phyloP scores from a whole-genome alignment of 2,797 vertebrate genomes.

The Tolypeutes matacus region DNA sequence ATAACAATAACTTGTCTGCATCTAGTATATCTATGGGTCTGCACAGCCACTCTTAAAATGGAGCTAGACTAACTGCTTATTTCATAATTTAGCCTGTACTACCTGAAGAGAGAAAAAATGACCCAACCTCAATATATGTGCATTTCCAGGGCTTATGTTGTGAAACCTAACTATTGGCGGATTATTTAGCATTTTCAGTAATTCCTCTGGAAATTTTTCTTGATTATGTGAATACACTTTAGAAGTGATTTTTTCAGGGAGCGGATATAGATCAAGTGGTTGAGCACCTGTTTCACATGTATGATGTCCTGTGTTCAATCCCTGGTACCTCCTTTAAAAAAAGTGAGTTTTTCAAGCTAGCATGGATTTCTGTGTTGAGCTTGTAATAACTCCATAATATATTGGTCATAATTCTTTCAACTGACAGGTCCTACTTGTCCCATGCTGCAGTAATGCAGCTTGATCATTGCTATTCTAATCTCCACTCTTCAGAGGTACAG shows the following conservation, averaged over 20 bases:
- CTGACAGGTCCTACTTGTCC: background rate
- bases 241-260: too few relatives aligned
- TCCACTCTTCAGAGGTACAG: background rate
- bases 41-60: background rate
- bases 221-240: slow-evolving; percentile 34
- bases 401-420: background rate
- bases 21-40: background rate
- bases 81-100: slow-evolving; percentile 20
- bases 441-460: background rate
- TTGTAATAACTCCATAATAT: background rate
- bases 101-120: slow-evolving; percentile 39
- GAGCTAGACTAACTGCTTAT: background rate
- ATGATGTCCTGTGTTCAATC: too few relatives aligned
- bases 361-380: slow-evolving; percentile 17
- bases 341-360: background rate
- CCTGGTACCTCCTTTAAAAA: too few relatives aligned
- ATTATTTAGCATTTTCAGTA: background rate
- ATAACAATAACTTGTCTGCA: slow-evolving; percentile 35
- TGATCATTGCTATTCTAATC: background rate
- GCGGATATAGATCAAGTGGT: too few relatives aligned
- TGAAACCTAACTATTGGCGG: slow-evolving; percentile 18
- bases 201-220: slow-evolving; percentile 16
- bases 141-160: background rate
- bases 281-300: too few relatives aligned
- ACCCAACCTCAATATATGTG: background rate